Evolutionary conservation across 2,113 vertebrate species (phyloP).

Genomic region (Callipepla californica): DNA sequence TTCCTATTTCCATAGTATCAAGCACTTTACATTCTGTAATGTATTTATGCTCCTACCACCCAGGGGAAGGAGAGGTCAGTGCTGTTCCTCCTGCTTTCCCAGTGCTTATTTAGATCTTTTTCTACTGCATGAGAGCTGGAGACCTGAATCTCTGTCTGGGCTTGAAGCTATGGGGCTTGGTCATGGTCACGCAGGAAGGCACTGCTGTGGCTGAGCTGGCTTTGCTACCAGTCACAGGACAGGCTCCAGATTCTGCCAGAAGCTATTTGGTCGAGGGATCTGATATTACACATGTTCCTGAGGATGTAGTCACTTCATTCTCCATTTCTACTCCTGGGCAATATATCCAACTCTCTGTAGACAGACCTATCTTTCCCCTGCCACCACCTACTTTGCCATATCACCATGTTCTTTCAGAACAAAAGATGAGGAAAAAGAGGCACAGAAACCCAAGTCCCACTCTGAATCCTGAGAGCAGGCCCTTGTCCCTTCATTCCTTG

Average conservation of each 20-base stretch:
- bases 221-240: neutral
- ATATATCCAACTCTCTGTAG: accelerated
- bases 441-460: accelerated
- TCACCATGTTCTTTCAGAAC: neutral
- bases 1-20: slow-evolving; percentile 52
- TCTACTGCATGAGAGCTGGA: neutral
- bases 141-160: neutral
- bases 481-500: neutral
- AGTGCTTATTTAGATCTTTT: neutral
- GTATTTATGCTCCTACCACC: slow-evolving; percentile 1
- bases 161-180: neutral
- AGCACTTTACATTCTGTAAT: slow-evolving; percentile 45
- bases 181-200: accelerated
- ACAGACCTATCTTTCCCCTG: neutral
- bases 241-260: neutral
- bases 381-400: neutral
- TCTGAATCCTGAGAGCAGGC: neutral
- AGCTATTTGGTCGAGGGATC: neutral
- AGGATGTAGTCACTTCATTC: neutral
- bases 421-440: neutral
- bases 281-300: neutral
- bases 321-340: neutral
- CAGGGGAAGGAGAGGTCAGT: neutral
- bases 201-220: neutral
- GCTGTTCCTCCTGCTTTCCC: neutral